phyloP scores from a whole-genome alignment of 2,888 invertebrate species.

The Syrista parreyssii region DNA sequence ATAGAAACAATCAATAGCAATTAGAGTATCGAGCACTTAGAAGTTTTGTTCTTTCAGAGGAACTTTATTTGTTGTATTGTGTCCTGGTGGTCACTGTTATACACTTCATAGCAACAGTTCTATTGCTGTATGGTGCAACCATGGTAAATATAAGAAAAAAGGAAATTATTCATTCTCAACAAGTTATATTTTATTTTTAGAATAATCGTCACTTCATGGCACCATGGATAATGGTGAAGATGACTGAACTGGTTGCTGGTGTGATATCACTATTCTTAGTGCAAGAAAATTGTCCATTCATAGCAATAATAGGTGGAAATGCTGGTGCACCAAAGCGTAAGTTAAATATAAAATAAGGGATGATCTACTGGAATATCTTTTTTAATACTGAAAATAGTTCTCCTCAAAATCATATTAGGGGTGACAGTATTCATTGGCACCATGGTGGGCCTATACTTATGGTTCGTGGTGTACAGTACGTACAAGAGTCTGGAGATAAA shows the following conservation, averaged over 20 bases:
- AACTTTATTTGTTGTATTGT: conserved; percentile 63
- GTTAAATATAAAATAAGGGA: conserved; percentile 20
- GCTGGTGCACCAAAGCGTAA: conserved; percentile 53
- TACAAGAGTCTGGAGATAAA: conserved; percentile 62
- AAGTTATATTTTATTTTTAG: conserved; percentile 38
- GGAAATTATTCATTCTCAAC: conserved; percentile 2
- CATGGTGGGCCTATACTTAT: conserved; percentile 56
- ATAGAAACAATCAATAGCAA: neutral
- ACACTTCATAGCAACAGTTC: conserved; percentile 61
- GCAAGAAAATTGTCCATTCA: conserved; percentile 55
- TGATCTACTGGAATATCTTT: neutral
- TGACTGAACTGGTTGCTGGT: conserved; percentile 58
- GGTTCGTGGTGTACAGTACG: conserved; percentile 65
- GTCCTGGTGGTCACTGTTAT: conserved; percentile 61
- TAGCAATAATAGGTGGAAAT: conserved; percentile 53
- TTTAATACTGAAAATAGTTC: neutral
- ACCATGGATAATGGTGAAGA: conserved; percentile 65
- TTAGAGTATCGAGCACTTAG: neutral
- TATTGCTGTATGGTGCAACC: conserved; percentile 65
- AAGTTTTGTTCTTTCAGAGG: conserved; percentile 48
- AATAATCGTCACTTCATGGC: conserved; percentile 63
- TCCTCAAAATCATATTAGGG: neutral
- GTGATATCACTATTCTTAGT: conserved; percentile 61
- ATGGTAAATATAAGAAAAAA: conserved; percentile 51
- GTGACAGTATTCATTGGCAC: conserved; percentile 36